Base-by-base conservation (phyloP, 2,797 vertebrate species). In the Sebastes flavidus region DNA sequence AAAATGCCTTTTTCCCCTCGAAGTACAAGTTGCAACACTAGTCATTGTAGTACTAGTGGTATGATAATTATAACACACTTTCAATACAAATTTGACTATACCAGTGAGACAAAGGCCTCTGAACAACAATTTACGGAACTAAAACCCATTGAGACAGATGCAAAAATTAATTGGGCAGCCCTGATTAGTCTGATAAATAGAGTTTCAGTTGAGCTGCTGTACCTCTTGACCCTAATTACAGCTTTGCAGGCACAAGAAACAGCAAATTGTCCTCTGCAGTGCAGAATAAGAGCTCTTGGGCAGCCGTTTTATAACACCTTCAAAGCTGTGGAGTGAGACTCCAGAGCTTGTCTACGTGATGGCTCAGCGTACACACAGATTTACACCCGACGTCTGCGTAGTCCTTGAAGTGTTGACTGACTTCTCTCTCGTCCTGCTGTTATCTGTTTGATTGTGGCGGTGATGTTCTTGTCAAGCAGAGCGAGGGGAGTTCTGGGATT, bases 171-270 rank as follows among this genome's bases (percentile, higher is more conserved):
- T 25, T 52, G 30, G 1, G 9, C 38, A 65, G 16, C 29, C 38
- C 38, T 71, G 78, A 72, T 80, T 65, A 73, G 8, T 79, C 9
- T 4, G 29, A 24, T 20, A 56, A 75, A 62, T 20, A 20, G 29
- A 61, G 24, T 63, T 81, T 82, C 22, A 49, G 20, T 38, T 71
- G 42, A 42, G 68, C 54, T 25, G 58, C 25, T 72, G 8, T 60
- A 71, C 61, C 72, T 85, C 78, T 83, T 83, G 63, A 79, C 49
- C 72, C 5, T 84, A 86, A 84, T 83, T 78, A 78, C 68, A 55
- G 65, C n/a, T 73, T 66, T 79, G 20, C 20, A 13, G 14, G 49
- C 36, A 18, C 56, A 42, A 54, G 55, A 68, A 68, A 71, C 70
- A 75, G 34, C 25, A 30, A 70, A 82, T 79, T 24, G 32, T 66